Conservation (phyloP, 1,140 invertebrate genomes). For the Atta texana region DNA sequence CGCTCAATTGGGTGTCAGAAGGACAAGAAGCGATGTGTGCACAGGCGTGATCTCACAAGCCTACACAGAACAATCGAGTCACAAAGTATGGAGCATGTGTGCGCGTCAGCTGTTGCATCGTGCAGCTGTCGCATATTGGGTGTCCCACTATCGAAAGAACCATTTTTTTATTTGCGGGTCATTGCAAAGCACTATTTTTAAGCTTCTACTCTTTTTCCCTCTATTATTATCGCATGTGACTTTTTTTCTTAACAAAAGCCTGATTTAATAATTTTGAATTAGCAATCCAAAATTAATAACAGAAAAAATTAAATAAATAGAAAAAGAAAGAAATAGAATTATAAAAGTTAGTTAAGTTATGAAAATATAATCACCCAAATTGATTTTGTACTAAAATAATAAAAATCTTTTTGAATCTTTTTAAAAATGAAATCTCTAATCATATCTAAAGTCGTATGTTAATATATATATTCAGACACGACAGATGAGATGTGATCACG, state of each 20-base stretch:
- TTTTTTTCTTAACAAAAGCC: not conserved
- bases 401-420: not conserved
- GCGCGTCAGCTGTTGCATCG: conserved; percentile 78
- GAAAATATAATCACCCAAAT: not conserved
- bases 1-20: not conserved
- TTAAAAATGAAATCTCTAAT: not conserved
- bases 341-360: not conserved
- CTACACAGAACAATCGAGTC: conserved; percentile 33
- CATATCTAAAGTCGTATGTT: not conserved
- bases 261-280: not conserved
- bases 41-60: conserved; percentile 3
- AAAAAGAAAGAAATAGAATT: not conserved
- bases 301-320: not conserved
- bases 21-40: conserved; percentile 7
- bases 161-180: conserved; percentile 27
- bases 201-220: not conserved
- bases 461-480: not conserved
- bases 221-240: conserved; percentile 1
- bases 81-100: conserved; percentile 45
- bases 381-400: not conserved
- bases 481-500: not conserved
- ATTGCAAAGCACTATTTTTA: conserved; percentile 26
- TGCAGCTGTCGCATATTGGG: conserved; percentile 69
- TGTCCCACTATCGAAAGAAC: conserved; percentile 26
- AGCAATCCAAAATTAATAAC: not conserved